Evolutionary conservation across 2,797 vertebrate species (phyloP).

Genomic region (Rhincodon typus): DNA sequence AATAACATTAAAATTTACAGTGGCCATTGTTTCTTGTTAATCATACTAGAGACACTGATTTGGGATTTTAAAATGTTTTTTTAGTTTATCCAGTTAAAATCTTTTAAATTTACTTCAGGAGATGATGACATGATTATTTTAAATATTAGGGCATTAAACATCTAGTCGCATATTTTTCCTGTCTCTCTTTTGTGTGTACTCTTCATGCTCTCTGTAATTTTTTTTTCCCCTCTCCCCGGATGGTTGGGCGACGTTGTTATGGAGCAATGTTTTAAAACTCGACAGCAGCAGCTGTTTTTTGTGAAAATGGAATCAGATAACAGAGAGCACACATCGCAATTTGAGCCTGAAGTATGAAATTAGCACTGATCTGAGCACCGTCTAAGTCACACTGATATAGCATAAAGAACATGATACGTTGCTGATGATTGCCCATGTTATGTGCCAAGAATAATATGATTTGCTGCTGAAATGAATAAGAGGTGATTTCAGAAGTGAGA

Average conservation of each 20-base stretch:
- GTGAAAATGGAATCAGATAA: background rate
- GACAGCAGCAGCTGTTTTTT: background rate
- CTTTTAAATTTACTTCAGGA: background rate
- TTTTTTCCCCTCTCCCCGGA: background rate
- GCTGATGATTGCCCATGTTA: too few species aligned
- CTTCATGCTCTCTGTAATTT: background rate
- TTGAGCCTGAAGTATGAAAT: background rate
- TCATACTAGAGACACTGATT: background rate
- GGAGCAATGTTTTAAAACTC: background rate
- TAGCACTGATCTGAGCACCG: background rate
- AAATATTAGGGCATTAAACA: background rate
- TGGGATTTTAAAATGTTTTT: background rate
- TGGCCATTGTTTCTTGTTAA: background rate
- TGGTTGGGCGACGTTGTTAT: background rate
- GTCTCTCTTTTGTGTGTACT: background rate
- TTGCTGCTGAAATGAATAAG: background rate
- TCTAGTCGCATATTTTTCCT: background rate
- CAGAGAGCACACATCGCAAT: background rate
- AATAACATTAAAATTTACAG: background rate
- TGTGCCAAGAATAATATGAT: background rate
- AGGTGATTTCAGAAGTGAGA: background rate
- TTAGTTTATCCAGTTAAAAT: background rate
- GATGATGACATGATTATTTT: background rate
- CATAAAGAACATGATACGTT: background rate
- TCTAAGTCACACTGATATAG: background rate